phyloP scores from a whole-genome alignment of 2,113 vertebrate genomes.

The Rhea americana region DNA sequence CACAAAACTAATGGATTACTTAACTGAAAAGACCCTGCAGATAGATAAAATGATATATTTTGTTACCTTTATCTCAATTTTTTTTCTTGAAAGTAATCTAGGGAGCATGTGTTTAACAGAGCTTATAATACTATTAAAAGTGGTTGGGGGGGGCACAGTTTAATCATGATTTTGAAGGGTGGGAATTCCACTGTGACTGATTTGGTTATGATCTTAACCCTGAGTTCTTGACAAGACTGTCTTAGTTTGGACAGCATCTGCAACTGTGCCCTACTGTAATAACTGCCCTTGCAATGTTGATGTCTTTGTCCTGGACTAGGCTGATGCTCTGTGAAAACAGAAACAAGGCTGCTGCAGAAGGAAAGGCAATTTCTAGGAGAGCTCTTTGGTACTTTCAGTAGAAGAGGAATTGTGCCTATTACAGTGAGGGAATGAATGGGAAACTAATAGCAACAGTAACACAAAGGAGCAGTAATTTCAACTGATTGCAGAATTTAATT shows the following conservation, averaged over 20 bases:
- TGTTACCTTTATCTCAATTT: background rate
- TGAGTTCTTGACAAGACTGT: background rate
- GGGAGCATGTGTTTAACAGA: conserved; percentile 11
- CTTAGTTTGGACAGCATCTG: background rate
- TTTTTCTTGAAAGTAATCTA: conserved; percentile 2
- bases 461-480: background rate
- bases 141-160: background rate
- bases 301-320: background rate
- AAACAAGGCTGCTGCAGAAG: background rate
- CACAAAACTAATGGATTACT: background rate
- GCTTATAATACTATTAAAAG: background rate
- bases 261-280: background rate
- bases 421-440: background rate
- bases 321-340: background rate
- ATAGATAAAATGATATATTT: background rate
- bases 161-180: conserved; percentile 43
- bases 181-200: conserved; percentile 20
- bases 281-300: background rate
- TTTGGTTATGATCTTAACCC: background rate
- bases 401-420: background rate
- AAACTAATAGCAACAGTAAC: background rate
- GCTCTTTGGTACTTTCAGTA: background rate
- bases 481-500: conserved; percentile 2
- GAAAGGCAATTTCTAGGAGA: background rate
- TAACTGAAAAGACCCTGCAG: background rate